Evolutionary conservation across 2,113 vertebrate species (phyloP), one percentile per base, ranked within the genome.

Genomic region (Macrotus californicus): DNA sequence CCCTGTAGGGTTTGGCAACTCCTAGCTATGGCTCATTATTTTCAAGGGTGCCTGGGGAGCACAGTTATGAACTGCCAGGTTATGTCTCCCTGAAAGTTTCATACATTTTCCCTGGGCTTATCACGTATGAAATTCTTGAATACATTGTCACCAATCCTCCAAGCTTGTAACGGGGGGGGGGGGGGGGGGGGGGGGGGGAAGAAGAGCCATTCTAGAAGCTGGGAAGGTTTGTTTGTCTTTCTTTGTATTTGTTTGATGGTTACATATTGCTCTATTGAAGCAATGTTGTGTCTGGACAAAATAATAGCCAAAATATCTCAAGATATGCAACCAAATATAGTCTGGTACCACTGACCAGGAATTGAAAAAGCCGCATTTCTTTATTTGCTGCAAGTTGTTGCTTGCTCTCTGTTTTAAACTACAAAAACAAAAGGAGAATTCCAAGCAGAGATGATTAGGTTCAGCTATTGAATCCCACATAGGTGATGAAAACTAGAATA

Each of bases 401-500:
- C n/a, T 92, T 15, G 39, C 43, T 92, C 93, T 43, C 34, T 72
- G 91, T 96, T 91, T 91, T 83, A 66, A 92, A 77, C 72, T 48
- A 19, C 1, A 91, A 88, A 73, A 75, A 70, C 52, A 93, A 90
- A 89, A 81, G 26, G 41, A 93, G 59, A 89, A 82, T 87, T 6
- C 13, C 43, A 83, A 75, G 72, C 34, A 84, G 67, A 85, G 59
- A 52, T 69, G 72, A 29, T 96, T 79, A 56, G 46, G 11, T 93
- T 96, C 36, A 36, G 14, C 34, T 36, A 34, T 81, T 29, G 41
- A 87, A 73, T 43, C 43, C 19, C 54, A 69, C 96, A 93, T 3
- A 90, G 26, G 52, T 18, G 43, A 85, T 41, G 24, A 82, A 87
- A 93, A 70, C 59, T 56, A 76, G 67, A 94, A 89, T 75, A 61